Percentiles rank a stretch among this genome's conserved stretches.
Conservation (phyloP, 2,113 vertebrate genomes). For the Catharus fuscescens region DNA sequence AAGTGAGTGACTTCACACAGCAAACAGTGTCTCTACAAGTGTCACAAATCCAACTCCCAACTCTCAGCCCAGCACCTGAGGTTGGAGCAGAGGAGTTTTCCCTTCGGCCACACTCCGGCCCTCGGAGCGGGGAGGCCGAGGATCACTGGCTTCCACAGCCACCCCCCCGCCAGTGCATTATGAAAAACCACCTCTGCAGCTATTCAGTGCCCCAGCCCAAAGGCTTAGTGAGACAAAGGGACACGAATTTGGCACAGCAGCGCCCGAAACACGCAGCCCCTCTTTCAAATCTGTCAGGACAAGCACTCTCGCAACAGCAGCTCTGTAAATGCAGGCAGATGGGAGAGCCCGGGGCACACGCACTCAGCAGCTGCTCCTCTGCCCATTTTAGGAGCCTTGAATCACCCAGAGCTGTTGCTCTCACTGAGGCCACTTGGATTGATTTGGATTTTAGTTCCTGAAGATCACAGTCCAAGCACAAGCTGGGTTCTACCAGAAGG, state of each 20-base stretch:
- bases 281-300: slow-evolving; percentile 32
- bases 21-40: background rate
- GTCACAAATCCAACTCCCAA: background rate
- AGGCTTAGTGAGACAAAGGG: slow-evolving; percentile 52
- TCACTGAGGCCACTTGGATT: background rate
- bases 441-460: background rate
- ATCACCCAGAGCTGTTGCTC: background rate
- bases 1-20: background rate
- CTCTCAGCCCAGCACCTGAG: background rate
- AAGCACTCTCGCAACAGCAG: background rate
- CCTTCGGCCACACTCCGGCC: background rate
- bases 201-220: slow-evolving; percentile 20
- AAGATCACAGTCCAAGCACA: background rate
- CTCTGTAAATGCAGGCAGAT: background rate
- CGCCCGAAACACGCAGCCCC: background rate
- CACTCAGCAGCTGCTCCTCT: background rate
- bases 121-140: background rate
- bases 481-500: background rate
- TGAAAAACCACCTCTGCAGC: slow-evolving; percentile 32
- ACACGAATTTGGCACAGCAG: background rate
- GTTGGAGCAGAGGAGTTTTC: background rate
- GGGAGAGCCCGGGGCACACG: background rate
- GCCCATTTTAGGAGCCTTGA: background rate
- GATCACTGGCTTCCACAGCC: background rate
- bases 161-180: background rate